Base-by-base conservation (phyloP, 1,140 invertebrate genomes). In the Patella vulgata region DNA sequence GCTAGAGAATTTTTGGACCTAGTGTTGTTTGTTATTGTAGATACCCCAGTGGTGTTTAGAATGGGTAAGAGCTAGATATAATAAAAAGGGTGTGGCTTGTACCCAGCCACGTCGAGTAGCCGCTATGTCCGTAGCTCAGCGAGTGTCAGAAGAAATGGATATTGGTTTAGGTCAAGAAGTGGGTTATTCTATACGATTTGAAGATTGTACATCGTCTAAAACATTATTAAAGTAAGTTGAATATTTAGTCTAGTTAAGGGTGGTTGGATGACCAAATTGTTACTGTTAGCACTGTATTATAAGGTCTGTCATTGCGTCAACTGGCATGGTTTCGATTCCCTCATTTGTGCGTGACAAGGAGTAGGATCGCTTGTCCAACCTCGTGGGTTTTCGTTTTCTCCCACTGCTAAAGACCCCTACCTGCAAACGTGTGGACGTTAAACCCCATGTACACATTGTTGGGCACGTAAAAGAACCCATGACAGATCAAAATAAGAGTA, bases 91-190 rank as follows among this genome's bases (percentile, higher is more conserved):
- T 14, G 96, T 99, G 0, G 95, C 96, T 5, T 99, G 98, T 85
- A 99, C 98, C 0, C 96, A 98, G 80, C 97, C 97, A 0, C 87
- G 97, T 75, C 85, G 98, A 88, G 98, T 99, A 48, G 97, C 97
- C 17, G 97, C 98, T 17, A 99, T 99, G 97, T 96, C 94, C 2
- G 97, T 99, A 0, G 96, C 97, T 1, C 94, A 98, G 78, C 88
- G 97, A 85, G 97, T 99, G 0, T 96, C 96, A 0, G 96, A 99
- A 84, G 98, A 99, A 87, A 98, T 99, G 96, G 98, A 99, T 86
- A 96, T 99, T 1, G 89, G 88, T 40, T 85, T 99, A 23, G 97
- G 97, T 11, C 94, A 97, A 84, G 94, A 99, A 89, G 98, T 99
- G 19, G 98, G 98, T 60, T 99, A 99, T 82, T 97, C 93, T 76